A percentile compares a stretch with the other conserved stretches of the same genome.
These are phyloP conservation scores for Pteruthius melanotis DNA, from an alignment of 2,113 vertebrate species.

Conservation along the genomic window DNA sequence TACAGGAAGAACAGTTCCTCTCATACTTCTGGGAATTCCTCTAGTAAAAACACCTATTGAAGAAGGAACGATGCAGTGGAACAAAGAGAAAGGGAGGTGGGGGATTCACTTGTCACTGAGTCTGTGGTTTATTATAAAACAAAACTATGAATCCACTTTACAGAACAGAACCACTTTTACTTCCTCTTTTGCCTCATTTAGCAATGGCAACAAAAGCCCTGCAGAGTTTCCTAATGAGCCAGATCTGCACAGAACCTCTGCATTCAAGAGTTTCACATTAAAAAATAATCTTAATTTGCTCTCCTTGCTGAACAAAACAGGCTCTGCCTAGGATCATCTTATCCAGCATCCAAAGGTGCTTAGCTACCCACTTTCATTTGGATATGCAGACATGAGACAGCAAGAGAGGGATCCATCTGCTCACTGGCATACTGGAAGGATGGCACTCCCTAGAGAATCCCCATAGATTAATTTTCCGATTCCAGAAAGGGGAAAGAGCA, in stretches of 20 bases:
- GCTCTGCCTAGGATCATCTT: background rate
- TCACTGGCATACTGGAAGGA: background rate
- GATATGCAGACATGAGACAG: background rate
- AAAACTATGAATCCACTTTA: background rate
- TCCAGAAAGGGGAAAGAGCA: background rate
- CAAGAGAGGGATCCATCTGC: background rate
- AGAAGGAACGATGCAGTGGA: background rate
- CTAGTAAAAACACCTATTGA: background rate
- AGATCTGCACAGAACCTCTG: background rate
- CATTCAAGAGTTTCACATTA: background rate
- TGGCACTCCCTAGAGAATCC: background rate
- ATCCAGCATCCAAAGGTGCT: background rate
- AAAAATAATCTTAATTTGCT: background rate
- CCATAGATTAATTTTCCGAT: background rate
- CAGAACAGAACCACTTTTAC: background rate
- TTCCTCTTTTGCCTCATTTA: constrained; percentile 28
- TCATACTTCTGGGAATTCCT: background rate
- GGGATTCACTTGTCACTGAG: background rate
- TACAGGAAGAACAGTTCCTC: background rate
- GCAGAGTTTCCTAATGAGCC: background rate
- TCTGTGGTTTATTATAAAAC: background rate
- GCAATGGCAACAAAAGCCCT: background rate
- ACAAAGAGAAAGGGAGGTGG: background rate
- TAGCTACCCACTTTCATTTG: background rate
- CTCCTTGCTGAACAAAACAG: background rate